phyloP scores from a whole-genome alignment of 2,113 vertebrate species.

The Nothocercus julius region DNA sequence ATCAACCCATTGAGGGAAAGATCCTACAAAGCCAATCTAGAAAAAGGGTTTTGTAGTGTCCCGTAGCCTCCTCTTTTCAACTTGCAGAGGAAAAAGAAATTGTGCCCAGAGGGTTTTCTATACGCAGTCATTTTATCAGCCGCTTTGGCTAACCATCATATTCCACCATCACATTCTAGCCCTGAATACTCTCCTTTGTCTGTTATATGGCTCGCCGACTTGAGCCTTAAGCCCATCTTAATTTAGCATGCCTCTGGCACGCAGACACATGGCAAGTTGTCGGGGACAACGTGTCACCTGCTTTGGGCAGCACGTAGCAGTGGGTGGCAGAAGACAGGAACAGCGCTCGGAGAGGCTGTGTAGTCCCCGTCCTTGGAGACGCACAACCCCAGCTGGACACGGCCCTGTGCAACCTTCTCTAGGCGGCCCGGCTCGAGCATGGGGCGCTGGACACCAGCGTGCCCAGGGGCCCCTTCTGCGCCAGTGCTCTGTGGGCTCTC shows the following conservation, averaged over 20 bases:
- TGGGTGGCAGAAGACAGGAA: too few species aligned
- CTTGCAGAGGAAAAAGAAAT: neutral
- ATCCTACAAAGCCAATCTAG: neutral
- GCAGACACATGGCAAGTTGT: neutral
- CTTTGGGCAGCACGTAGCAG: neutral
- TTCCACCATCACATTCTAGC: neutral
- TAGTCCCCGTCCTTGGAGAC: neutral
- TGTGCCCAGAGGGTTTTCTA: neutral
- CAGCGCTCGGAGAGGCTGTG: too few species aligned
- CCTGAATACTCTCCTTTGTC: neutral
- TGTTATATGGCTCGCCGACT: accelerated
- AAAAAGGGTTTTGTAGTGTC: neutral
- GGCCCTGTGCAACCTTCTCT: neutral
- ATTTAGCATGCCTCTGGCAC: neutral
- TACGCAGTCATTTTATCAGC: neutral
- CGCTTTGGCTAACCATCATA: neutral
- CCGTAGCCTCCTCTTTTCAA: neutral
- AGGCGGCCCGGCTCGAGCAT: too few species aligned
- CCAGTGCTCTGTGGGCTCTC: neutral
- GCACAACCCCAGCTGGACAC: neutral
- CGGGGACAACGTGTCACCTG: neutral
- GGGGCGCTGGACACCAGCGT: too few species aligned
- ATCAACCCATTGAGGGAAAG: neutral
- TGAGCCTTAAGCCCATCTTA: neutral
- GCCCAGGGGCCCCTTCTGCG: too few species aligned